phyloP scores from a whole-genome alignment of 2,113 vertebrate species.

The Myrmecophaga tridactyla region DNA sequence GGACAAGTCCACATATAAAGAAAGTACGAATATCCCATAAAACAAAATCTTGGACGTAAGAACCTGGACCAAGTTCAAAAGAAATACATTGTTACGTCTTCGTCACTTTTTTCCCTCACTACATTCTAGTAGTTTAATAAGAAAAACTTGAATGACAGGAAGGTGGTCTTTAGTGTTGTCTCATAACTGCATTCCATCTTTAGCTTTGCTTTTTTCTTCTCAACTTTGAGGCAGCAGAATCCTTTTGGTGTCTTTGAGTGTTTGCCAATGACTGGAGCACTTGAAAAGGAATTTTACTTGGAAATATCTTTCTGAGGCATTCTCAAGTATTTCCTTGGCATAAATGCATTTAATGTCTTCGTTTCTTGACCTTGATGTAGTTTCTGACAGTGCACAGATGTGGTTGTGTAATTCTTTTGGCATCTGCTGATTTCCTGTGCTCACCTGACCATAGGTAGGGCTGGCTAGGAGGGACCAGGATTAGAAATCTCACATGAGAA shows the following conservation, averaged over 20 bases:
- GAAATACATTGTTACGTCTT: neutral
- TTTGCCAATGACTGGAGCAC: neutral
- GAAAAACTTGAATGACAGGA: neutral
- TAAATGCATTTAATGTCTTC: slow-evolving; percentile 20
- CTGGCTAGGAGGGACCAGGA: neutral
- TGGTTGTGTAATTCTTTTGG: neutral
- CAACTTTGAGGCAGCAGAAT: neutral
- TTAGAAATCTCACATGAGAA: neutral
- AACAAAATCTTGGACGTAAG: neutral
- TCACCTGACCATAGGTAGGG: neutral
- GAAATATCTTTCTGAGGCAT: slow-evolving; percentile 5
- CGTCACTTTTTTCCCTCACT: neutral
- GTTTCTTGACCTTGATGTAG: neutral
- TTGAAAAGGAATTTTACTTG: neutral
- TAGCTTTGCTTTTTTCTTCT: neutral
- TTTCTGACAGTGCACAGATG: neutral
- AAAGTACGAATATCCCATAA: neutral
- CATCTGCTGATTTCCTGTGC: neutral
- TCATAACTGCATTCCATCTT: neutral
- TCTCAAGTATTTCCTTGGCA: slow-evolving; percentile 22
- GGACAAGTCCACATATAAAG: neutral
- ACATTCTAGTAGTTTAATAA: neutral
- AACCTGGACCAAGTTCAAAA: neutral
- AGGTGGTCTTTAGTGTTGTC: neutral
- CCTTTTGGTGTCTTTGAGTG: neutral